phyloP scores from a whole-genome alignment of 2,113 vertebrate species.

The Ceyx melanurus region DNA sequence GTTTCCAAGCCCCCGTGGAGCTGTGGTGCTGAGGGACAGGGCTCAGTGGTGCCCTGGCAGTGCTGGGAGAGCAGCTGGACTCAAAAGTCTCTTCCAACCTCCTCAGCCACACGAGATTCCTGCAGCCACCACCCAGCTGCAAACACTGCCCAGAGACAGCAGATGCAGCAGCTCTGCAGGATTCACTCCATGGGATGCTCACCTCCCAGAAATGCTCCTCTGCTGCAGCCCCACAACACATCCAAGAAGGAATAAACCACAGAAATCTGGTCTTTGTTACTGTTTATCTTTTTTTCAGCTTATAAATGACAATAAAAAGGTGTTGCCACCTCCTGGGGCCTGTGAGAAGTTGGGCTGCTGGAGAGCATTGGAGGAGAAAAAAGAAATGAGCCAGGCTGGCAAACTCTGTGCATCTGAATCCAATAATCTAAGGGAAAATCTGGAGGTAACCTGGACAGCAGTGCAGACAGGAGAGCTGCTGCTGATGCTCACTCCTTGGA shows the following conservation, averaged over 20 bases:
- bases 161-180: neutral
- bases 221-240: neutral
- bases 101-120: neutral
- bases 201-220: neutral
- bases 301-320: neutral
- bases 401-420: neutral
- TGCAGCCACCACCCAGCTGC: neutral
- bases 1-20: too few species aligned
- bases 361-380: neutral
- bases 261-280: neutral
- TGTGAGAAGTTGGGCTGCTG: neutral
- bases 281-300: neutral
- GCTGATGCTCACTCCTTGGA: too few species aligned
- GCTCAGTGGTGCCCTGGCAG: too few species aligned
- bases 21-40: too few species aligned
- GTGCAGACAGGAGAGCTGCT: neutral
- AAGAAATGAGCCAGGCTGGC: neutral
- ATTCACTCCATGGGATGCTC: rapidly evolving
- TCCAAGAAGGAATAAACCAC: neutral
- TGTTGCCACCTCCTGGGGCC: neutral
- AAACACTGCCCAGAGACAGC: rapidly evolving
- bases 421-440: neutral
- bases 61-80: too few species aligned
- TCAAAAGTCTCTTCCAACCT: too few species aligned
- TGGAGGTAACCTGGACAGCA: neutral